These are phyloP conservation scores for Petrocephalus sullivani DNA, from an alignment of 2,797 vertebrate genomes.

Conservation along the genomic window DNA sequence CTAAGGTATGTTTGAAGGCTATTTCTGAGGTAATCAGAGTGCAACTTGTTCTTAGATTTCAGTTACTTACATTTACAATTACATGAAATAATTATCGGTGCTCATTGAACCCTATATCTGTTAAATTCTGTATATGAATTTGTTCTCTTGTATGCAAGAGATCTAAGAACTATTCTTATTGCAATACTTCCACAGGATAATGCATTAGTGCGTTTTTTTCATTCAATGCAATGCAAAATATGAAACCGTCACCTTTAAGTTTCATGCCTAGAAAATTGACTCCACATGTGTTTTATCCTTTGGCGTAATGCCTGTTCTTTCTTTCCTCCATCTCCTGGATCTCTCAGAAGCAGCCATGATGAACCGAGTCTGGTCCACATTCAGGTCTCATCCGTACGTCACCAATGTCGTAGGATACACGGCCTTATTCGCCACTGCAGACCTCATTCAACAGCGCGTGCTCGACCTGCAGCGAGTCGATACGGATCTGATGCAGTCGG, in stretches of 20 bases:
- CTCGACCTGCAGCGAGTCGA: constrained; percentile 39
- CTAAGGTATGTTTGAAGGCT: constrained; percentile 13
- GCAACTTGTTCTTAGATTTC: neutral
- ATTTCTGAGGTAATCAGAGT: neutral
- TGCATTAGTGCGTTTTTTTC: neutral
- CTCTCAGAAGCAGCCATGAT: constrained; percentile 44
- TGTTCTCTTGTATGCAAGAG: neutral
- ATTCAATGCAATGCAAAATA: neutral
- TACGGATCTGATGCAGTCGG: neutral
- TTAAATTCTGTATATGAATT: neutral
- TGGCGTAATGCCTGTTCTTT: neutral
- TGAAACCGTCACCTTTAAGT: neutral
- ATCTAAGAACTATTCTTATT: neutral
- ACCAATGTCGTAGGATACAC: constrained; percentile 68
- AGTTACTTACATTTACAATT: neutral
- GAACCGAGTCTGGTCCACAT: constrained; percentile 54
- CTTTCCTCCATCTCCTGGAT: neutral
- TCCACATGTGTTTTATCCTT: neutral
- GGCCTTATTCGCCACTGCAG: constrained; percentile 64
- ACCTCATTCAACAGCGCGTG: constrained; percentile 66
- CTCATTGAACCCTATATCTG: neutral
- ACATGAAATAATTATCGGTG: neutral
- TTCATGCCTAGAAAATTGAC: neutral
- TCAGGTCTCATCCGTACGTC: constrained; percentile 65
- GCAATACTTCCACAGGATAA: neutral